A percentile compares a stretch with the other conserved stretches of the same genome.
These are phyloP conservation scores for Mamestra configurata DNA, from an alignment of 1,140 invertebrate species.

Conservation along the genomic window DNA sequence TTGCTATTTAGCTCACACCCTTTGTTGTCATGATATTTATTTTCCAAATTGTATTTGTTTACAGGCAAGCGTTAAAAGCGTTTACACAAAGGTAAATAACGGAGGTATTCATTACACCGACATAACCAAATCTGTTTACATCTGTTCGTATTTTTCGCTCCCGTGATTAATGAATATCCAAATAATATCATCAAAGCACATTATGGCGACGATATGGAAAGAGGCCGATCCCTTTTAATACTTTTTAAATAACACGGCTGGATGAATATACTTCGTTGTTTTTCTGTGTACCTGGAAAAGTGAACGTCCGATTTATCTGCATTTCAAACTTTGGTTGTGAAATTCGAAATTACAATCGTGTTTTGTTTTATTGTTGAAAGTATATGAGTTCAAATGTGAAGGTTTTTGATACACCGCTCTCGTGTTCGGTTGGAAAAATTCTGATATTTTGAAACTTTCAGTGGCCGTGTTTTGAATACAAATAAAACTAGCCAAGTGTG, in stretches of 20 bases:
- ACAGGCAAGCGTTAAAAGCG: background rate
- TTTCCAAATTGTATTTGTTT: conserved; percentile 8
- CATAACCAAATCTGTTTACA: conserved; percentile 34
- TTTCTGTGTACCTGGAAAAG: conserved; percentile 18
- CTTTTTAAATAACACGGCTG: conserved; percentile 30
- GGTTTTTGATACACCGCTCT: conserved; percentile 3
- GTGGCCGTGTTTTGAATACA: background rate
- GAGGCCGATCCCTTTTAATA: conserved; percentile 22
- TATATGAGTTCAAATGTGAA: background rate
- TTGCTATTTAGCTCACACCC: background rate
- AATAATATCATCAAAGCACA: conserved; percentile 55
- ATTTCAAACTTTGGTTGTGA: conserved; percentile 34
- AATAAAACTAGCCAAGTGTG: too few relatives aligned
- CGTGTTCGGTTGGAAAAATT: background rate
- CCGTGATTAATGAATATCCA: conserved; percentile 55
- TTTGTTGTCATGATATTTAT: conserved; percentile 5
- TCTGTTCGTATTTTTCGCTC: conserved; percentile 28
- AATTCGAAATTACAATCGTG: conserved; percentile 15
- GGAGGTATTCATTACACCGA: conserved; percentile 33
- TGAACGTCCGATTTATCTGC: conserved; percentile 15
- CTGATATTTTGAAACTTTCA: too few relatives aligned
- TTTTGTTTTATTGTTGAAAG: conserved; percentile 3
- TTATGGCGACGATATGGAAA: conserved; percentile 42
- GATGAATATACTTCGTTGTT: conserved; percentile 14
- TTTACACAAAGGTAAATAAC: conserved; percentile 10